Percentiles rank a stretch among this genome's conserved stretches.
Evolutionary conservation across 92 coral and sea anemone genomes (phyloP).

Genomic region (Porites divaricata): DNA sequence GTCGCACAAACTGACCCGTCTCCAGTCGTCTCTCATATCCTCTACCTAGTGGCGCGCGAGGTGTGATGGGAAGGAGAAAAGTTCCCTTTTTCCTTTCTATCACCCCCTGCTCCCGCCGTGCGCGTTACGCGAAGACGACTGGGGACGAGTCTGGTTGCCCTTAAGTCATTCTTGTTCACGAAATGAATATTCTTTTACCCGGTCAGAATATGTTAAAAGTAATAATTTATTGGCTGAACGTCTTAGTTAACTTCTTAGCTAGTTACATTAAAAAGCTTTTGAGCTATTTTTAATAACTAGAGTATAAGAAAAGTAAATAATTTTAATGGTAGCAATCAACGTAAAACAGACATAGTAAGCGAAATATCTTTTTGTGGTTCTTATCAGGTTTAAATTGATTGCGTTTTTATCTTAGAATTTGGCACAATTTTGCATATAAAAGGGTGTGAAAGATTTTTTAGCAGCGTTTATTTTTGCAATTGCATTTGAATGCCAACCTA

Average conservation of each 20-base stretch:
- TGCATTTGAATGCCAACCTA: no score
- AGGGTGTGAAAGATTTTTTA: neutral
- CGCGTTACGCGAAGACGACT: no score
- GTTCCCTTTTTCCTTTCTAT: no score
- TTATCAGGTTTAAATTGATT: neutral
- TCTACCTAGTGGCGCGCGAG: no score
- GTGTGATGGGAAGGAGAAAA: no score
- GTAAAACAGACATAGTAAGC: neutral
- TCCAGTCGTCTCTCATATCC: no score
- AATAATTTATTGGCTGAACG: neutral
- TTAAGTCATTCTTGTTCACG: no score
- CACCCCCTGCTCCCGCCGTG: no score
- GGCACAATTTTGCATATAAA: neutral
- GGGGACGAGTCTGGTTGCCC: no score
- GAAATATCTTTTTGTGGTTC: neutral
- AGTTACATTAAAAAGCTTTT: neutral
- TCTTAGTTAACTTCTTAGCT: neutral
- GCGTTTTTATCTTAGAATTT: slow-evolving; percentile 1
- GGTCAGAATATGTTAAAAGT: neutral
- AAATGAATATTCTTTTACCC: neutral
- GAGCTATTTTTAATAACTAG: slow-evolving; percentile 22
- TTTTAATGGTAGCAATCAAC: slow-evolving; percentile 1
- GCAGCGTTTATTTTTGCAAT: neutral
- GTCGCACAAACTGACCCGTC: no score
- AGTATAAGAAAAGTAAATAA: neutral